Evolutionary conservation across 2,113 vertebrate species (phyloP), one percentile per base, ranked within the genome.

Genomic region (Camelus bactrianus): DNA sequence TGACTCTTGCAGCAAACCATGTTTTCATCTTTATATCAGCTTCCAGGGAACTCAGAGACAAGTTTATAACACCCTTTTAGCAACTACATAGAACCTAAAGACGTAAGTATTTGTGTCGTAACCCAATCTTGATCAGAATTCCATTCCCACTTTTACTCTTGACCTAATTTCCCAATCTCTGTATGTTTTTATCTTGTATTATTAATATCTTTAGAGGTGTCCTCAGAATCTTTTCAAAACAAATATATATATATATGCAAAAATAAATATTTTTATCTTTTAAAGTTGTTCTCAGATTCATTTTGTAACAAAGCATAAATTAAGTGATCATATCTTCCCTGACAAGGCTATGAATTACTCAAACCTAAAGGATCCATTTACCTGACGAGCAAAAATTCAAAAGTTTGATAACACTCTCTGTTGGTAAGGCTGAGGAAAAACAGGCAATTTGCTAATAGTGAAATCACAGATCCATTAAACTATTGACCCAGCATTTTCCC

Each of bases 401-500:
- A 88, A 58, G 3, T 73, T 84, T 76, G 60, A 52, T 46, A 81
- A 86, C 42, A 84, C 19, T 30, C 14, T 73, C 19, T 89, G 1
- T 58, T 93, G 35, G 5, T 52, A 89, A 84, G 46, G 7, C 32
- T 65, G 14, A 52, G 4, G 30, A 4, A 26, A 86, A 65, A 48
- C 17, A 76, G 46, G 35, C 12, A 48, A 38, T 70, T 83, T 73
- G 28, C 15, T 52, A 82, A 64, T 48, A 70, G n/a, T 52, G 72
- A 96, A 89, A 89, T 76, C 89, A 35, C 48, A 89, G 48, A 89
- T 91, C 89, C 82, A 65, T n/a, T 28, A 32, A 54, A 67, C 24
- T 16, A 75, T 4, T 70, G 54, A 65, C 60, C n/a, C 35, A 64
- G n/a, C 3, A 38, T 73, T 60, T 85, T 86, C 52, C 91, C 20